Percentiles rank a stretch among this genome's conserved stretches.
Evolutionary conservation across 2,888 invertebrate species (phyloP).

Genomic region (Gastracanthus pulcherrimus): DNA sequence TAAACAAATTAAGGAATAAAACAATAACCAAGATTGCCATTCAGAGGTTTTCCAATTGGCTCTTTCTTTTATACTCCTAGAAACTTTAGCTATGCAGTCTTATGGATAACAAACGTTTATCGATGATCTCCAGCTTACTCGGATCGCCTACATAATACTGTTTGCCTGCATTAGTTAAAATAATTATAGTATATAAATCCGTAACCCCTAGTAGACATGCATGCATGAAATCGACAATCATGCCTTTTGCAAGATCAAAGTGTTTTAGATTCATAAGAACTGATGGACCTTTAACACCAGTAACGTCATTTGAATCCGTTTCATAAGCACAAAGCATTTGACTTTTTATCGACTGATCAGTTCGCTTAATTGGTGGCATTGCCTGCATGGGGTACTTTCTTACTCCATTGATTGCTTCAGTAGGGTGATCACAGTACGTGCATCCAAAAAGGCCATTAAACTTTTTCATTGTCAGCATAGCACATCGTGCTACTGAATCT

Average conservation of each 20-base stretch:
- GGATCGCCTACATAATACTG: neutral
- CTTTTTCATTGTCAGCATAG: neutral
- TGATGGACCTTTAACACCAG: conserved; percentile 34
- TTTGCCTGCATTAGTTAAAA: conserved; percentile 22
- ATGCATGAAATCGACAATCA: conserved; percentile 55
- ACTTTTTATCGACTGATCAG: neutral
- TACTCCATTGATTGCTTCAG: neutral
- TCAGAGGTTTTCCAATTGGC: conserved; percentile 45
- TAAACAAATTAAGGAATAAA: conserved; percentile 54
- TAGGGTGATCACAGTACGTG: neutral
- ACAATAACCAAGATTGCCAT: conserved; percentile 56
- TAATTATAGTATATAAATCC: conserved; percentile 37
- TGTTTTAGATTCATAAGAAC: conserved; percentile 23
- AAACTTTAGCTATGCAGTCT: neutral
- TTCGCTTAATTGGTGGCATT: neutral
- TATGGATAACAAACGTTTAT: neutral
- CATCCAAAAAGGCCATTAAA: neutral
- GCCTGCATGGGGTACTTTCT: neutral
- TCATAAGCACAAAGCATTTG: neutral
- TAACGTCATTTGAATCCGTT: too few relatives aligned
- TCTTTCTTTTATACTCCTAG: neutral
- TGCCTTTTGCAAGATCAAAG: too few relatives aligned
- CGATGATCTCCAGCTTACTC: neutral
- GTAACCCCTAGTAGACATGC: neutral
- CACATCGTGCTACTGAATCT: too few relatives aligned